Percentiles rank a stretch among this genome's conserved stretches.
Evolutionary conservation across 2,888 invertebrate genomes (phyloP).

Genomic region (Epistrophella euchroma): DNA sequence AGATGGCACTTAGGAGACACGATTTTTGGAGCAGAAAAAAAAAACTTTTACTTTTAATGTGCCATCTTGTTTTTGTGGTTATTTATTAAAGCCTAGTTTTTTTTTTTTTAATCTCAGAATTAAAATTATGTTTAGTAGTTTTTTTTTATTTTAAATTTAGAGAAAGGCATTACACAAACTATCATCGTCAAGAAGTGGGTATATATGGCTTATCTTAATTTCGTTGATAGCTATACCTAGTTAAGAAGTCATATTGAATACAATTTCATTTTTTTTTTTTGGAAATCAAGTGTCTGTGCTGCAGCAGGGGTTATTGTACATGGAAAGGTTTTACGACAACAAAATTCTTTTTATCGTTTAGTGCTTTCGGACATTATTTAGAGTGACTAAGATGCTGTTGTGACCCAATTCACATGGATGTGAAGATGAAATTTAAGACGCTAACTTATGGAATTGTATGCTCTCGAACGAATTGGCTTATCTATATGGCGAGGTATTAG

Average conservation of each 20-base stretch:
- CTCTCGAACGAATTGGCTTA: constrained; percentile 16
- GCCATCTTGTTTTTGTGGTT: constrained; percentile 45
- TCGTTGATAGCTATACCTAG: background rate
- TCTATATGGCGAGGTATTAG: background rate
- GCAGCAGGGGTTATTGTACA: background rate
- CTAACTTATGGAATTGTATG: constrained; percentile 33
- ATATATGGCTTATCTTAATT: constrained; percentile 18
- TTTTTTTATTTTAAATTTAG: constrained; percentile 15
- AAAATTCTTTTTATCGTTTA: constrained; percentile 5
- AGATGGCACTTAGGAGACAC: constrained; percentile 69
- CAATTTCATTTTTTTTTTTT: background rate
- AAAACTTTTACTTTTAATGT: constrained; percentile 66
- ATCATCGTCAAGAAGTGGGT: background rate
- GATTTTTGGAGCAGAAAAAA: constrained; percentile 9
- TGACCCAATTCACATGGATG: constrained; percentile 26
- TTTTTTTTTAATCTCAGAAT: constrained; percentile 61
- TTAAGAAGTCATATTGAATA: constrained; percentile 13
- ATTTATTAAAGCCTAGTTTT: constrained; percentile 53
- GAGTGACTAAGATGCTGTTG: constrained; percentile 24
- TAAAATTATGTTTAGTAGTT: constrained; percentile 41
- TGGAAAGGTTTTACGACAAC: constrained; percentile 8
- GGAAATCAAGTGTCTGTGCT: background rate
- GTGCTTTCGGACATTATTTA: constrained; percentile 4
- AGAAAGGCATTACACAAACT: constrained; percentile 5
- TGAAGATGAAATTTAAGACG: background rate